phyloP scores from a whole-genome alignment of 2,888 invertebrate genomes.

The Drosophila ezoana region DNA sequence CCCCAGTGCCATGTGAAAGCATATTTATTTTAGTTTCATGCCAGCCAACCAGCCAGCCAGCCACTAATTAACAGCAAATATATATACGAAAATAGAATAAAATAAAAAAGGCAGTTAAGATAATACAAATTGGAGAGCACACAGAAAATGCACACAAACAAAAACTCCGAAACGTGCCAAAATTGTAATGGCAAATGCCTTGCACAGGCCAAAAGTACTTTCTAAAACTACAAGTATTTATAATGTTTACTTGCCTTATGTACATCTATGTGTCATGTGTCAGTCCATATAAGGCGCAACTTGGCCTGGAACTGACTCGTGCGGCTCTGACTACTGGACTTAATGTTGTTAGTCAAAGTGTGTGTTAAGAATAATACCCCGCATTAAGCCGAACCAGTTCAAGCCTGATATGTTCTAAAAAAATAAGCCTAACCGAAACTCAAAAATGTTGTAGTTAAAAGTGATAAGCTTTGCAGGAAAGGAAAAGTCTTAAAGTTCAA shows the following conservation, averaged over 20 bases:
- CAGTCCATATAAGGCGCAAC: no score
- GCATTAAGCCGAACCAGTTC: no score
- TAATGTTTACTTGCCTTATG: neutral
- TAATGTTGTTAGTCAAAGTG: no score
- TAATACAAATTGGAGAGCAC: conserved; percentile 26
- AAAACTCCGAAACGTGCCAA: conserved; percentile 36
- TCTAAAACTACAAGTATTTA: conserved; percentile 7
- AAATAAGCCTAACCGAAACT: no score
- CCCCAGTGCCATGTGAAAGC: neutral
- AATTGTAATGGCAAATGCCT: conserved; percentile 30
- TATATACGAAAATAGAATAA: conserved; percentile 17
- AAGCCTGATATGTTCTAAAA: no score
- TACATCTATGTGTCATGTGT: neutral
- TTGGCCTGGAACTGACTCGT: no score
- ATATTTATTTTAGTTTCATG: neutral
- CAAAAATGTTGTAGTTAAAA: no score
- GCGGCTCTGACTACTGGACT: no score
- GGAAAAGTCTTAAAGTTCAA: no score
- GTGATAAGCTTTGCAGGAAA: no score
- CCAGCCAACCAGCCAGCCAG: conserved; percentile 16
- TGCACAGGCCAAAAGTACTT: conserved; percentile 3
- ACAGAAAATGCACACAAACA: conserved; percentile 22
- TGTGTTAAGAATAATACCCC: no score
- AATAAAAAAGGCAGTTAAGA: no score
- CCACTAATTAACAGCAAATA: conserved; percentile 43